These are phyloP conservation scores for Pogona vitticeps DNA, from an alignment of 2,113 vertebrate species.

Conservation along the genomic window DNA sequence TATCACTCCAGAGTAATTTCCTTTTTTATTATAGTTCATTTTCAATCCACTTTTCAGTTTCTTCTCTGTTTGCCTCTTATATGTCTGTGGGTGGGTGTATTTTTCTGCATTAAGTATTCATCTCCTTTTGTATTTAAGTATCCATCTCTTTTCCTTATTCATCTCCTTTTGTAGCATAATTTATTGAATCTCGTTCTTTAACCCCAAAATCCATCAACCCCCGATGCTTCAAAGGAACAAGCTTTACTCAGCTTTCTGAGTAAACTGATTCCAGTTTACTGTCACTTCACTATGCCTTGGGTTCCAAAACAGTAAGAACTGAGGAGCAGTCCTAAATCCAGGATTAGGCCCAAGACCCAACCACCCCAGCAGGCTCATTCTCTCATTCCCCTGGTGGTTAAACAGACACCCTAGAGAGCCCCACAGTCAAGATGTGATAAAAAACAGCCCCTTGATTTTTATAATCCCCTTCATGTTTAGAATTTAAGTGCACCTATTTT, in stretches of 20 bases:
- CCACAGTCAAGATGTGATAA: background rate
- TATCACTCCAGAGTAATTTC: background rate
- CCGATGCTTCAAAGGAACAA: background rate
- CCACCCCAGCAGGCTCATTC: no score
- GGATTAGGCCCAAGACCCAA: no score
- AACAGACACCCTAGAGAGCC: background rate
- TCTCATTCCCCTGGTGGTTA: background rate
- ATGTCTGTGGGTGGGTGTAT: background rate
- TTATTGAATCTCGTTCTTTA: background rate
- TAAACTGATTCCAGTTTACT: background rate
- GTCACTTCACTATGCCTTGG: background rate
- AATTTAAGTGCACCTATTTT: no score
- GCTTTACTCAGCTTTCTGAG: background rate
- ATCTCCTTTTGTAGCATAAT: background rate
- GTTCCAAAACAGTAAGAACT: background rate
- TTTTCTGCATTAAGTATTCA: background rate
- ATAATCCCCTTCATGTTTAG: background rate
- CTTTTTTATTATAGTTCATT: constrained; percentile 11
- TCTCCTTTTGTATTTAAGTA: background rate
- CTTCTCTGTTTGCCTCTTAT: background rate
- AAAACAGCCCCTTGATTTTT: background rate
- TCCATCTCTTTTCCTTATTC: background rate
- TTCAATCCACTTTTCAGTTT: constrained; percentile 17
- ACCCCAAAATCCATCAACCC: background rate
- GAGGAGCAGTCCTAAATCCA: background rate